Evolutionary conservation across 2,113 vertebrate species (phyloP).

Genomic region (Oryzias woworae): DNA sequence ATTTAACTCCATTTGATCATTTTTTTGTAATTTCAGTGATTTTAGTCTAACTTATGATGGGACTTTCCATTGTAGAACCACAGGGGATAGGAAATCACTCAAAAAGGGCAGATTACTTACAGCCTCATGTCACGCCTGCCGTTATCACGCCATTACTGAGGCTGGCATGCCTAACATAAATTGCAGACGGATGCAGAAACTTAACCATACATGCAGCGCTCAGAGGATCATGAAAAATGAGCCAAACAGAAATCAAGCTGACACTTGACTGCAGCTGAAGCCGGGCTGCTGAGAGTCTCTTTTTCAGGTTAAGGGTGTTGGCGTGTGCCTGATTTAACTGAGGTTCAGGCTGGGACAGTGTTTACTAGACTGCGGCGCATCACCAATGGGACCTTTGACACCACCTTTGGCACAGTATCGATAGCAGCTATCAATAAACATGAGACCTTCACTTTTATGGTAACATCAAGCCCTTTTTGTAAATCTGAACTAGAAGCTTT

Average conservation of each 20-base stretch:
- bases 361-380: background rate
- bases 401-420: background rate
- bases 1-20: conserved; percentile 3
- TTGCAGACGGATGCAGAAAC: background rate
- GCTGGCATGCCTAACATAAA: background rate
- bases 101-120: conserved; percentile 1
- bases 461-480: no score
- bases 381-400: background rate
- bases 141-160: background rate
- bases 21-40: conserved; percentile 32
- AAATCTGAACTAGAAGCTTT: no score
- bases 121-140: background rate
- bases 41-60: conserved; percentile 46
- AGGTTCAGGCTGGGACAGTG: background rate
- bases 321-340: background rate
- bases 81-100: conserved; percentile 37
- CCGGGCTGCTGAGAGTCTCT: no score
- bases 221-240: background rate
- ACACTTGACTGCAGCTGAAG: no score
- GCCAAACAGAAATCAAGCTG: no score
- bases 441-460: no score
- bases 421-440: background rate
- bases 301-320: no score
- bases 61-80: conserved; percentile 59
- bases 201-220: background rate